Percentiles rank a stretch among this genome's conserved stretches.
Conservation (phyloP, 2,797 vertebrate genomes). For the Tokudaia muenninki region DNA sequence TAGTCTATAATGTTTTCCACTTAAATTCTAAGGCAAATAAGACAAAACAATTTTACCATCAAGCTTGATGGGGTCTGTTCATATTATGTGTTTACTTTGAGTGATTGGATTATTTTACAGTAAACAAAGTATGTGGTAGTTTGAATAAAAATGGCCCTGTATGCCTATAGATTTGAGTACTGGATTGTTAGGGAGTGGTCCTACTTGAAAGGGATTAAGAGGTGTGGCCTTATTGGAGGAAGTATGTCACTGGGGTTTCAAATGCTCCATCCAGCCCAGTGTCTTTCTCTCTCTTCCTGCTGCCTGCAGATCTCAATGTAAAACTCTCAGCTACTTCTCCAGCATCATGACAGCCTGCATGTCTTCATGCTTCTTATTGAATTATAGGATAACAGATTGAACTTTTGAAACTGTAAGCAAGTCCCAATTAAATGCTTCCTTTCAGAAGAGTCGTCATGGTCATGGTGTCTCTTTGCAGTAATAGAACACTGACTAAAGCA, state of each 20-base stretch:
- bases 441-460: neutral
- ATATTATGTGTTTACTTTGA: neutral
- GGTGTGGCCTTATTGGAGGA: neutral
- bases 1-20: neutral
- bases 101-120: neutral
- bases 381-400: no score
- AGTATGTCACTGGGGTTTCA: neutral
- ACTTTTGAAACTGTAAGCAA: neutral
- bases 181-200: neutral
- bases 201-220: neutral
- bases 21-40: slow-evolving; percentile 21
- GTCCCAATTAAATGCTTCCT: neutral
- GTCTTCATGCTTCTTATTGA: rapidly evolving
- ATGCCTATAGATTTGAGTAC: neutral
- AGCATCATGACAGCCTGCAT: neutral
- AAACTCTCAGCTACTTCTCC: neutral
- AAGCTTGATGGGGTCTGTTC: neutral
- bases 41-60: neutral
- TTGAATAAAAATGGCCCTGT: neutral
- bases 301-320: neutral
- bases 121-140: neutral
- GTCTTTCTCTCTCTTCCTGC: neutral
- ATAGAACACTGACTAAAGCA: neutral
- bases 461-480: neutral
- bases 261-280: neutral